A percentile compares a stretch with the other conserved stretches of the same genome.
These are phyloP conservation scores for Paragorgia papillata DNA, from an alignment of 92 coral and sea anemone genomes.

Conservation along the genomic window DNA sequence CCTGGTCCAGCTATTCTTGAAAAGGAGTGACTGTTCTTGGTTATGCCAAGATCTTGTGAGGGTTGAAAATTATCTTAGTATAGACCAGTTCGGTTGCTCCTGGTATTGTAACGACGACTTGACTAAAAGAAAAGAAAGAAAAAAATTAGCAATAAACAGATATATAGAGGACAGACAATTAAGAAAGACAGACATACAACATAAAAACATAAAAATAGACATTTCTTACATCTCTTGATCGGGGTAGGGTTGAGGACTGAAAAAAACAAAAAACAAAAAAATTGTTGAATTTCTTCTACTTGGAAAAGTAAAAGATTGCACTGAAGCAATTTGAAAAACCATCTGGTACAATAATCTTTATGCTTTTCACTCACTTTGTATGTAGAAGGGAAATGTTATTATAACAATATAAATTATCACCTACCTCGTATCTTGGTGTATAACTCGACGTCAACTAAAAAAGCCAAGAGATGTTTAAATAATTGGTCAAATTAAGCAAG, in stretches of 20 bases:
- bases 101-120: slow-evolving; percentile 27
- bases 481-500: no score
- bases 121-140: background rate
- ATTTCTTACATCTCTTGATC: slow-evolving; percentile 58
- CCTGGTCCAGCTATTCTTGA: background rate
- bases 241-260: slow-evolving; percentile 67
- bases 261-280: slow-evolving; percentile 29
- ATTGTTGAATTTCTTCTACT: no score
- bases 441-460: no score
- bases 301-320: background rate
- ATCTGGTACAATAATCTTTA: no score
- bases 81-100: slow-evolving; percentile 14
- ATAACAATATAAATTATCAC: no score
- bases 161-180: background rate
- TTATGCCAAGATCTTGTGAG: background rate
- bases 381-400: no score
- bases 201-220: no score
- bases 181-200: background rate
- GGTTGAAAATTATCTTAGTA: background rate
- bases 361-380: no score
- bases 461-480: no score
- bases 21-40: background rate
- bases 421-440: no score
- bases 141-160: background rate
- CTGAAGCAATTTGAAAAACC: no score